Evolutionary conservation across 2,113 vertebrate species (phyloP).

Genomic region (Gobius niger): DNA sequence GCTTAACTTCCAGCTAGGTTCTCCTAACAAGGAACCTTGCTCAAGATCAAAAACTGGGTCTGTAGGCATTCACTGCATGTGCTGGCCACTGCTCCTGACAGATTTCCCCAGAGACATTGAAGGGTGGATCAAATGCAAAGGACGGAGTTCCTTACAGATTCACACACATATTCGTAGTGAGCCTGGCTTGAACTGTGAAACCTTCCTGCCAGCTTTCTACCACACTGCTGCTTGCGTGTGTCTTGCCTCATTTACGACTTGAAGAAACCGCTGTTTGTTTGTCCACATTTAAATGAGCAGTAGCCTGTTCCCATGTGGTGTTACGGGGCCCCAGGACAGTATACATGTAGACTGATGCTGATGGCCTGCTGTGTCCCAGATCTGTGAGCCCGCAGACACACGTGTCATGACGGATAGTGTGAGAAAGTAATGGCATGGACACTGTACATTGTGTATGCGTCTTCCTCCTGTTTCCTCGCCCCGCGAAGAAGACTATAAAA

Average conservation of each 20-base stretch:
- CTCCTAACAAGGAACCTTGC: too few species aligned
- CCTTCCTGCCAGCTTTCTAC: too few species aligned
- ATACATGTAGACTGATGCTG: constrained; percentile 13
- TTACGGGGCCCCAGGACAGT: neutral
- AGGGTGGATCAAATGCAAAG: too few species aligned
- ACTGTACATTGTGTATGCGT: constrained; percentile 1
- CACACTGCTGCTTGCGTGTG: neutral
- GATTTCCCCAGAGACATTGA: too few species aligned
- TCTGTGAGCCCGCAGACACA: neutral
- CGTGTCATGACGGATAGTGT: constrained; percentile 12
- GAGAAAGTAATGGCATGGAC: constrained; percentile 17
- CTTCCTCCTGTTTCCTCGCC: constrained; percentile 18
- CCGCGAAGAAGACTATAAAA: constrained; percentile 33
- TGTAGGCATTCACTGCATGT: too few species aligned
- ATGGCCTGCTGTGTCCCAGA: constrained; percentile 17
- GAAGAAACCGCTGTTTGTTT: neutral
- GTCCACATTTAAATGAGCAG: neutral
- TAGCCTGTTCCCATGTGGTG: constrained; percentile 1
- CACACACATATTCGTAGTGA: too few species aligned
- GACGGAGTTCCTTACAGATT: too few species aligned
- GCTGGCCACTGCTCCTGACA: too few species aligned
- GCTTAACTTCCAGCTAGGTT: too few species aligned
- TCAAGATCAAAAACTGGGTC: too few species aligned
- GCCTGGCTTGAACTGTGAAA: too few species aligned
- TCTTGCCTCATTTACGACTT: neutral